Base-by-base conservation (phyloP, 2,113 vertebrate genomes). In the Nicator chloris region DNA sequence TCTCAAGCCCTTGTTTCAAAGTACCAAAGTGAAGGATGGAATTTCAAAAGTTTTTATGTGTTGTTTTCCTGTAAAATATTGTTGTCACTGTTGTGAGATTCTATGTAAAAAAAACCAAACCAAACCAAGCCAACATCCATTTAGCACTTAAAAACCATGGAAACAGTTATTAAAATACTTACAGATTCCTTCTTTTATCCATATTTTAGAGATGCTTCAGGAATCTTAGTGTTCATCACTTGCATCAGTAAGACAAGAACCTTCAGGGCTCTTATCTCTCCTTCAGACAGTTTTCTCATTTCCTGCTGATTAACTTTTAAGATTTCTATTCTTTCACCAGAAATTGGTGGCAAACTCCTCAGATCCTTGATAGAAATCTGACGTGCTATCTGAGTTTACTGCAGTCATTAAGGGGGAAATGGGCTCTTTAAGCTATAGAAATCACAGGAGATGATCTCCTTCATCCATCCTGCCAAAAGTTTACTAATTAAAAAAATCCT, bases 311-410 rank as follows among this genome's bases (percentile, higher is more conserved):
- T 92, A 89, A 83, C 71, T 93, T 92, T 88, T 40, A 92, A 94
- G 93, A 95, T 94, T 96, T 93, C 65, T 83, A 79, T 65, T 72
- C 85, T n/a, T 94, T 79, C 92, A 60, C 61, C 69, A 95, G 82
- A 93, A 97, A 90, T 57, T 79, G 81, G 57, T 51, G 57, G 76
- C 45, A 87, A 80, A 70, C 24, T 89, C 83, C 39, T 73, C n/a
- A 63, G 37, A 56, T 73, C 63, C 77, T 64, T 80, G 80, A 96
- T 28, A 93, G 85, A 95, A 94, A 96, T 93, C 75, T 96, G 64
- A 95, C n/a, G 7, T 61, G 66, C 78, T 80, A 44, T 75, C 91
- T 60, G 24, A 90, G 90, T 82, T 95, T 92, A 95, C 54, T 94
- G 77, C 54, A 82, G 60, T 88, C 61, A 86, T 93, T 86, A 92